Evolutionary conservation across 2,113 vertebrate species (phyloP).

Genomic region (Etia nguti): DNA sequence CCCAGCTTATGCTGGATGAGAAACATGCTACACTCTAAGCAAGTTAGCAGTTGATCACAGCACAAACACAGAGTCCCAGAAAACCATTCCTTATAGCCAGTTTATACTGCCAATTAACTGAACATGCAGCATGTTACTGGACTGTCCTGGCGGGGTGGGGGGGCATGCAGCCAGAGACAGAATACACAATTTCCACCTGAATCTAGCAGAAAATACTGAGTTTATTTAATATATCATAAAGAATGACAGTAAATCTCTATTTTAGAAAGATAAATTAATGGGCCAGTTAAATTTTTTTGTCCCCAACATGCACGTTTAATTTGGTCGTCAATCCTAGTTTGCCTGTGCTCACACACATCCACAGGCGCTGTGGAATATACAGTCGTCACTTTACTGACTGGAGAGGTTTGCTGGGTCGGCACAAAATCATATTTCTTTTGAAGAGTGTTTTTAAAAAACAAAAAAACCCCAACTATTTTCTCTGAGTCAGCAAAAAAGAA

Average conservation of each 20-base stretch:
- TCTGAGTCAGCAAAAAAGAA: slow-evolving; percentile 16
- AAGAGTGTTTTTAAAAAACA: background rate
- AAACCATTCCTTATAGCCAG: background rate
- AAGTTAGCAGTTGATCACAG: background rate
- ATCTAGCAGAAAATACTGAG: background rate
- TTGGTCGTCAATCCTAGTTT: background rate
- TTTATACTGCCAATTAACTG: background rate
- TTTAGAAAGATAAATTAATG: background rate
- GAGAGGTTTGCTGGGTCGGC: background rate
- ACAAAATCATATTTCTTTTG: background rate
- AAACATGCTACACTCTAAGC: background rate
- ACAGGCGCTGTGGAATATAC: background rate
- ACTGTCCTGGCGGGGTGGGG: background rate
- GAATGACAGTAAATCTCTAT: background rate
- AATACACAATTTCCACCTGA: background rate
- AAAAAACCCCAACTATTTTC: background rate
- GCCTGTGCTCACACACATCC: background rate
- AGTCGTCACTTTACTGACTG: background rate
- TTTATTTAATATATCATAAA: background rate
- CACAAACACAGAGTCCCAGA: background rate
- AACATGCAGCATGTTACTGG: background rate
- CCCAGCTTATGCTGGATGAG: background rate
- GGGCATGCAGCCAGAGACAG: background rate
- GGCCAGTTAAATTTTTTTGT: background rate
- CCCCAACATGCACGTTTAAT: background rate